These are phyloP conservation scores for Cheilosia vulpina DNA, from an alignment of 2,888 invertebrate species.

Conservation along the genomic window DNA sequence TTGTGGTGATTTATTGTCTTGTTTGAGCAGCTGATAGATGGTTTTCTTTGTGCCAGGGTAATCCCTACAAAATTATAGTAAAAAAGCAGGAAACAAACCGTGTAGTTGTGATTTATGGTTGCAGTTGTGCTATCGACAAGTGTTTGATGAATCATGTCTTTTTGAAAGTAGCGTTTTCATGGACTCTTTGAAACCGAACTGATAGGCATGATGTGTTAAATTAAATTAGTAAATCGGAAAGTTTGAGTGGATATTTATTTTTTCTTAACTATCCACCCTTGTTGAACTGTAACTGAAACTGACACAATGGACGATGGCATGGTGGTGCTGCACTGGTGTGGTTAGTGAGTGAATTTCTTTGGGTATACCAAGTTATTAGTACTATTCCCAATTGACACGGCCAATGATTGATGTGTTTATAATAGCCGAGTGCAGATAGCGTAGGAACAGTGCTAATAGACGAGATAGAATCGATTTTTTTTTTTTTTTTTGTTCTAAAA, in stretches of 20 bases:
- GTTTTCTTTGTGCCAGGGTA: background rate
- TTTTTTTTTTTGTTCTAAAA: background rate
- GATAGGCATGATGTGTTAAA: too few relatives aligned
- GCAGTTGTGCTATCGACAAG: too few relatives aligned
- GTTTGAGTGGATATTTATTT: too few relatives aligned
- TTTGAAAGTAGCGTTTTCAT: too few relatives aligned
- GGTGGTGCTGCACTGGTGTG: background rate
- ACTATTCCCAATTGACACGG: conserved; percentile 8
- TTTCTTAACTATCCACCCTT: background rate
- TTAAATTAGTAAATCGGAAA: too few relatives aligned
- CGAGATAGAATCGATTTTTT: background rate
- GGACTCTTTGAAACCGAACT: too few relatives aligned
- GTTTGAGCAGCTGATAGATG: conserved; percentile 11
- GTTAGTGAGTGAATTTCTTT: background rate
- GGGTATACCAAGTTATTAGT: background rate
- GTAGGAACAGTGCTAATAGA: background rate
- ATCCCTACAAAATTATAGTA: background rate
- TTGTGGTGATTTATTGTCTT: conserved; percentile 15
- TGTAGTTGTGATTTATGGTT: background rate
- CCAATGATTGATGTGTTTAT: conserved; percentile 36
- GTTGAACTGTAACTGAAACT: background rate
- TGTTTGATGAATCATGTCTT: too few relatives aligned
- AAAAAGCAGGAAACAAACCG: background rate
- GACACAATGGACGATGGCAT: too few relatives aligned
- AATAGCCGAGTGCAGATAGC: conserved; percentile 3